Percentiles rank a stretch among this genome's conserved stretches.
phyloP scores from a whole-genome alignment of 2,888 invertebrate genomes.

The Enchytraeus crypticus region DNA sequence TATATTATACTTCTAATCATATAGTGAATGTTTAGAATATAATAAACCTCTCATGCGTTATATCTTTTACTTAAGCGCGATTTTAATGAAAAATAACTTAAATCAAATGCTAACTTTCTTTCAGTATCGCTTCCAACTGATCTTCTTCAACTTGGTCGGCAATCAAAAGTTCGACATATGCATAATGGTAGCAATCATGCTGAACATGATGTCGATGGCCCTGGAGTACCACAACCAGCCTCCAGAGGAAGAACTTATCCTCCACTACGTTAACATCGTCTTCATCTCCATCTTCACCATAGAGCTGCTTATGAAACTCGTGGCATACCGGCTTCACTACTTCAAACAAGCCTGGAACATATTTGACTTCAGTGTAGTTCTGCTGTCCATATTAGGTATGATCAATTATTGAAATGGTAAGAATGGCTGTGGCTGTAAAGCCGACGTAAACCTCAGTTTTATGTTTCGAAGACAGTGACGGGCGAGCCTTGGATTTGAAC shows the following conservation, averaged over 20 bases:
- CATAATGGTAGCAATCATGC: constrained; percentile 95
- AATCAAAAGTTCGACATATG: constrained; percentile 99
- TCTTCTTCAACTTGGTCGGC: constrained; percentile 92
- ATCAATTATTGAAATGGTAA: too few species aligned
- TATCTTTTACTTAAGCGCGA: too few species aligned
- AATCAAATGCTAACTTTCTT: background rate
- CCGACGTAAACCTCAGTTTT: too few species aligned
- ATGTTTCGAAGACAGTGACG: too few species aligned
- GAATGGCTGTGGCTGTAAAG: too few species aligned
- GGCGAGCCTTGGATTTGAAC: too few species aligned
- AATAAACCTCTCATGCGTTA: too few species aligned
- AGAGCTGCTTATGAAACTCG: constrained; percentile 95
- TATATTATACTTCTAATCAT: too few species aligned
- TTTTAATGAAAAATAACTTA: too few species aligned
- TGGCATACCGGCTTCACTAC: constrained; percentile 94
- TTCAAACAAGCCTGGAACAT: constrained; percentile 99
- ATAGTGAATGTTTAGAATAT: too few species aligned
- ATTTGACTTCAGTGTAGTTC: constrained; percentile 97
- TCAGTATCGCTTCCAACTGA: constrained; percentile 65
- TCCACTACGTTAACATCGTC: constrained; percentile 89
- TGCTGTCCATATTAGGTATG: constrained; percentile 91
- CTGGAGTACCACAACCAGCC: constrained; percentile 90
- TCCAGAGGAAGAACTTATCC: constrained; percentile 53
- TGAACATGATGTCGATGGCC: constrained; percentile 98
- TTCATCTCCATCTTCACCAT: constrained; percentile 97